Evolutionary conservation across 2,888 invertebrate genomes (phyloP), one percentile per base, ranked within the genome.

Genomic region (Pimpla rufipes): DNA sequence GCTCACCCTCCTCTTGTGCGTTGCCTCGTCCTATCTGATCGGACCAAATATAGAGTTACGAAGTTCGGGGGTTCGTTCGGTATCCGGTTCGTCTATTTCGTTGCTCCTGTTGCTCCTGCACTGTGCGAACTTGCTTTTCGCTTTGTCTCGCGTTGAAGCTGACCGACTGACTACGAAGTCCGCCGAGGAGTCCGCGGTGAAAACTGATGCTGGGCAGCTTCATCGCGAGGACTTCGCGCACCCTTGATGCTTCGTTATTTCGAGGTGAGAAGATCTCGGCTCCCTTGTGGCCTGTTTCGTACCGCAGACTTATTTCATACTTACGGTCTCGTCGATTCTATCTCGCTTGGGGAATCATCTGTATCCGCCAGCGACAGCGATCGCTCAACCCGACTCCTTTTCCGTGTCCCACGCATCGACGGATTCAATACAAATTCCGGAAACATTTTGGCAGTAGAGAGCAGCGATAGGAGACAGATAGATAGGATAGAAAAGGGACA

Each of bases 41-140:
- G 86, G 79, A 84, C 87, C 73, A 73, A 85, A 88, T 90, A 85
- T 90, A 90, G 87, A 89, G 88, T 90, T 90, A 90, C 90, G 78
- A 75, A 75, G 86, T 73, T 66, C 83, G 62, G 29, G 55, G 55
- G 8, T 76, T 50, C n/a, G n/a, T n/a, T 42, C n/a, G 50, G 55
- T 77, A 83, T 83, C 79, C 75, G 74, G 83, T 83, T 83, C 76
- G 66, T 18, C 52, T 29, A 2, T 29, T 29, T 29, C 29, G 55
- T 42, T 37, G 66, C 55, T 52, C 57, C 52, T 67, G 67, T 76
- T 78, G 77, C 16, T 59, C 73, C n/a, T n/a, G 40, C 29, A 62
- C n/a, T 37, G 23, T 37, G 10, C 35, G 16, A 0, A 67, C 35
- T 52, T 74, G 7, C 37, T 18, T 64, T 7, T 55, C 10, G 18